phyloP scores from a whole-genome alignment of 2,888 invertebrate species.

The Mythimna loreyi region DNA sequence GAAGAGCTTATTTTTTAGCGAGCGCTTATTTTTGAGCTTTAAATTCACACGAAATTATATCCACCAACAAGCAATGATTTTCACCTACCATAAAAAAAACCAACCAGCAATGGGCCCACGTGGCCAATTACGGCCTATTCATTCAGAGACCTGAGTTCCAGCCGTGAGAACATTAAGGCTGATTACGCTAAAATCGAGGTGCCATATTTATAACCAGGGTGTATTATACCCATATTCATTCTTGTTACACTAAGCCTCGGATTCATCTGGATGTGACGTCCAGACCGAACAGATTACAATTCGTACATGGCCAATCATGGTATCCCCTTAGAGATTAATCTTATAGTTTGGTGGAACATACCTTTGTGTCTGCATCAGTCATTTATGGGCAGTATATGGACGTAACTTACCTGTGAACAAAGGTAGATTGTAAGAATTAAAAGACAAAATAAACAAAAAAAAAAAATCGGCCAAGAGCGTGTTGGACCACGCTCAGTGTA shows the following conservation, averaged over 20 bases:
- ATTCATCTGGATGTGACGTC: constrained; percentile 21
- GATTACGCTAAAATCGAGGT: neutral
- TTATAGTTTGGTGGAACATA: constrained; percentile 19
- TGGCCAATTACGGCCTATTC: too few relatives aligned
- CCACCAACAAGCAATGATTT: too few relatives aligned
- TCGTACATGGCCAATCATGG: constrained; percentile 35
- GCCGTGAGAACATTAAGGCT: too few relatives aligned
- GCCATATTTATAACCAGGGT: neutral
- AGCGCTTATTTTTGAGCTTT: too few relatives aligned
- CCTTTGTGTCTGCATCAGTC: constrained; percentile 1
- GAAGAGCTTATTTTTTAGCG: too few relatives aligned
- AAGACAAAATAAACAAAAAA: too few relatives aligned
- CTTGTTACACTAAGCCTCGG: constrained; percentile 12
- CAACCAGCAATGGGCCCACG: too few relatives aligned
- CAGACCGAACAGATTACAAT: constrained; percentile 34
- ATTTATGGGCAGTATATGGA: neutral
- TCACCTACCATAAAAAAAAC: too few relatives aligned
- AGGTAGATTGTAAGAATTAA: neutral
- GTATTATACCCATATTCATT: neutral
- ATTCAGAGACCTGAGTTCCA: too few relatives aligned
- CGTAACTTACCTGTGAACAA: constrained; percentile 41
- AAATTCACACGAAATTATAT: too few relatives aligned
- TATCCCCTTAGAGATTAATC: constrained; percentile 19
- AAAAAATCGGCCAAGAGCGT: too few relatives aligned
- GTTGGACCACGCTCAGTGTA: too few relatives aligned